phyloP scores from a whole-genome alignment of 2,888 invertebrate genomes.

The Salpingus planirostris region DNA sequence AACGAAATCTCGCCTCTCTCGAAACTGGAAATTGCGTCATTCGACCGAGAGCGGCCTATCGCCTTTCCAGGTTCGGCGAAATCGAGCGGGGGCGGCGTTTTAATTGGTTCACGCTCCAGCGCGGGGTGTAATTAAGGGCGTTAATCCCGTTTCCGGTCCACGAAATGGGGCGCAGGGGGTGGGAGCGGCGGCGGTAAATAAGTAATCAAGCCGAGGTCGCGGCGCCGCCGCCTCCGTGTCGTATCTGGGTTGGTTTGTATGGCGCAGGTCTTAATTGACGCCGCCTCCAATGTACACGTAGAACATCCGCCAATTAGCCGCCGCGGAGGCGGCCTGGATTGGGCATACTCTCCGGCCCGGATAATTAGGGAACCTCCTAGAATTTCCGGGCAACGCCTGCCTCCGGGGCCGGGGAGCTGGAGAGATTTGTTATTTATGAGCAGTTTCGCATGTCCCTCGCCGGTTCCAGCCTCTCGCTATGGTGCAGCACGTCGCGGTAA shows the following conservation, averaged over 20 bases:
- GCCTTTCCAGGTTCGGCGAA: too few species aligned
- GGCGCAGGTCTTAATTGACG: constrained; percentile 38
- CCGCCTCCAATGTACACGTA: constrained; percentile 41
- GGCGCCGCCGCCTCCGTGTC: constrained; percentile 35
- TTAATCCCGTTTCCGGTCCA: too few species aligned
- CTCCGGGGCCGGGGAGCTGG: too few species aligned
- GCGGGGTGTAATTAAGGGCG: too few species aligned
- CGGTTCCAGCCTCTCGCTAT: too few species aligned
- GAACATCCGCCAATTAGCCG: constrained; percentile 42
- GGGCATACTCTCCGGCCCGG: constrained; percentile 19
- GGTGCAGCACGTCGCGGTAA: constrained; percentile 26
- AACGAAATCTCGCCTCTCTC: too few species aligned
- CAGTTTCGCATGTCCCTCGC: constrained; percentile 25
- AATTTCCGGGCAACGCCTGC: constrained; percentile 12
- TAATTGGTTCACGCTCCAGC: too few species aligned
- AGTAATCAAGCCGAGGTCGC: constrained; percentile 9
- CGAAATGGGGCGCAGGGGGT: too few species aligned
- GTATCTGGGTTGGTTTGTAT: constrained; percentile 30
- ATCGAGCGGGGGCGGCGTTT: too few species aligned
- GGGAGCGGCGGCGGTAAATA: constrained; percentile 7
- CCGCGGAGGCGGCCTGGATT: constrained; percentile 29
- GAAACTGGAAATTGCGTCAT: too few species aligned
- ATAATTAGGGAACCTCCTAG: constrained; percentile 17
- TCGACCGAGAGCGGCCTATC: too few species aligned
- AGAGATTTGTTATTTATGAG: constrained; percentile 21